These are phyloP conservation scores for Tursiops truncatus DNA, from an alignment of 2,113 vertebrate species.

Conservation along the genomic window DNA sequence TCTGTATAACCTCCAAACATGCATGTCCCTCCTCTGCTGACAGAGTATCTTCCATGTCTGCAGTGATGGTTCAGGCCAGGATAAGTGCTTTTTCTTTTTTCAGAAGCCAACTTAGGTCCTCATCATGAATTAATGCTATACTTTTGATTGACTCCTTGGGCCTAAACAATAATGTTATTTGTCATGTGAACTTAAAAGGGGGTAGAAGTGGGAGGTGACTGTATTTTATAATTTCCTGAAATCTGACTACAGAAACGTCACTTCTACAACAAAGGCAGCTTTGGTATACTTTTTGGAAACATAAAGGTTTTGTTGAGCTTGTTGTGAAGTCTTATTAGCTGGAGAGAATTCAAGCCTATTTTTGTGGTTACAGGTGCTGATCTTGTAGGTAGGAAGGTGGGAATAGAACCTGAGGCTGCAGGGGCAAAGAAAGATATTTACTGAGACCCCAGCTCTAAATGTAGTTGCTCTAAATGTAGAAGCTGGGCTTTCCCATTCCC, in stretches of 20 bases:
- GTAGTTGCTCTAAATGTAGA: slow-evolving; percentile 1
- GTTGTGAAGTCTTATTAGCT: background rate
- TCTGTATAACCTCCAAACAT: background rate
- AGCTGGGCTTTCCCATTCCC: background rate
- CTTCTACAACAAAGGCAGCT: background rate
- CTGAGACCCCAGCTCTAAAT: background rate
- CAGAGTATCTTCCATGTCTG: background rate
- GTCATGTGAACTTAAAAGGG: background rate
- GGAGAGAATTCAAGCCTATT: background rate
- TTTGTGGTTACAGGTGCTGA: background rate
- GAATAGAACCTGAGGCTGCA: background rate
- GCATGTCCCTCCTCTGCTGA: background rate
- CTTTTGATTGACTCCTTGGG: background rate
- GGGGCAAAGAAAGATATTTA: background rate
- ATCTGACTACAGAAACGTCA: background rate
- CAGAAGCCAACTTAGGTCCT: background rate
- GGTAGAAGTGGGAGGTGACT: background rate
- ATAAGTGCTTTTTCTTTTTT: background rate
- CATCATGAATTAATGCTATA: background rate
- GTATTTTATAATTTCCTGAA: slow-evolving; percentile 9
- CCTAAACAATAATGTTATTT: background rate
- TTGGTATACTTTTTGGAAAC: background rate
- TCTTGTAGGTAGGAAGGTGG: background rate
- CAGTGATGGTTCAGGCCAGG: no score
- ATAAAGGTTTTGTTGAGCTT: background rate